Conservation (phyloP, 2,113 vertebrate species). For the Rhadina sibilatrix region DNA sequence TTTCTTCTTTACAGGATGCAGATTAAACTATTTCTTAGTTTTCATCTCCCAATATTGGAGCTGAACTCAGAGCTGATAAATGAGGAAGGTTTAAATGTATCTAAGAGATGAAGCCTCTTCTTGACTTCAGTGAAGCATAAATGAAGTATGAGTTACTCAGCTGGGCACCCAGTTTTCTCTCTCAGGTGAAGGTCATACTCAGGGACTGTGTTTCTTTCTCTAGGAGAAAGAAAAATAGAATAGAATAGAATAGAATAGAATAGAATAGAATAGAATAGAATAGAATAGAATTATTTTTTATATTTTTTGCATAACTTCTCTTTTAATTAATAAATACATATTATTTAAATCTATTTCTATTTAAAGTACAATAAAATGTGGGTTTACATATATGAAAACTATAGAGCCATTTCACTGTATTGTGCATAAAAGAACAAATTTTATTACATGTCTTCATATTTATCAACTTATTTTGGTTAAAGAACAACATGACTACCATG, state of each 20-base stretch:
- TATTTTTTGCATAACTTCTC: background rate
- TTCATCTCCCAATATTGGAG: background rate
- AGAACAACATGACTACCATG: background rate
- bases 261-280: background rate
- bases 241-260: background rate
- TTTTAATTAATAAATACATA: background rate
- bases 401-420: background rate
- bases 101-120: background rate
- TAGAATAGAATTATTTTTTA: background rate
- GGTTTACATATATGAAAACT: background rate
- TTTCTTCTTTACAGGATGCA: background rate
- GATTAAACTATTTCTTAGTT: background rate
- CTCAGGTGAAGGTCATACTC: background rate
- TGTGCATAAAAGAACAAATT: background rate
- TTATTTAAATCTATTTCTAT: background rate
- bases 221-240: background rate
- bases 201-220: background rate
- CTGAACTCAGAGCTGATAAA: background rate
- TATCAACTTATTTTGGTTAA: conserved; percentile 10
- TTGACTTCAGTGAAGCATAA: background rate
- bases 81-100: background rate
- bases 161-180: background rate
- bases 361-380: background rate
- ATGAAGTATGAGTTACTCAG: background rate
- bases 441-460: background rate